phyloP scores from a whole-genome alignment of 1,140 invertebrate species.

The Chironomus striatipennis region DNA sequence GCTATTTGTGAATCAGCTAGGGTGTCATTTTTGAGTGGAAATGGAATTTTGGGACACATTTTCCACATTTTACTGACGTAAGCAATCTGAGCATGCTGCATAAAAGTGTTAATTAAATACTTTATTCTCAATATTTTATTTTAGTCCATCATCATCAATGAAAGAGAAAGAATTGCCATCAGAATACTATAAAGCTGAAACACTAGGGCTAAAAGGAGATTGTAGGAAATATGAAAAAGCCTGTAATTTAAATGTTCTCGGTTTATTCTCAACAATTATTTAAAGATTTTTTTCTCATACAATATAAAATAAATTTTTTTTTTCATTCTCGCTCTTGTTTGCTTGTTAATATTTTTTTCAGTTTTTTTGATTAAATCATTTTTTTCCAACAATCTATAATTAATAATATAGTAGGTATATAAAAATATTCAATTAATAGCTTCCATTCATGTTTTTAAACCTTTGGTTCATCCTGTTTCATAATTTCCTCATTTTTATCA shows the following conservation, averaged over 20 bases:
- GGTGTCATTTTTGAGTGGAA: neutral
- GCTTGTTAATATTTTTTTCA: neutral
- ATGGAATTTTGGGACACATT: conserved; percentile 23
- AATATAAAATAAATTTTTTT: neutral
- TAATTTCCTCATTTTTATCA: conserved; percentile 4
- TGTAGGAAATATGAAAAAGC: conserved; percentile 34
- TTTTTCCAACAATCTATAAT: neutral
- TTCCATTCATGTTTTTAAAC: neutral
- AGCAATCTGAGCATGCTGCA: neutral
- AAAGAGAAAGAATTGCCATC: conserved; percentile 42
- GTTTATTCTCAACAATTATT: neutral
- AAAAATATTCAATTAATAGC: neutral
- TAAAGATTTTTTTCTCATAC: neutral
- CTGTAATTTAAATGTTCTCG: conserved; percentile 29
- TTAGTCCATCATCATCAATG: conserved; percentile 47
- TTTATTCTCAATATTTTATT: conserved; percentile 25
- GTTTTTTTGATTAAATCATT: neutral
- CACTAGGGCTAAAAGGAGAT: conserved; percentile 32
- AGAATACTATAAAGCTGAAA: conserved; percentile 47
- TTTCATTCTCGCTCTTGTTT: neutral
- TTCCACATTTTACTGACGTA: conserved; percentile 23
- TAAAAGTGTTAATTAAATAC: neutral
- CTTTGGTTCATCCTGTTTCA: conserved; percentile 7
- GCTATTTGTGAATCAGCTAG: conserved; percentile 21
- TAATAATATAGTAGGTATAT: neutral